Conservation (phyloP, 2,797 vertebrate species). For the Bradypodion ventrale region DNA sequence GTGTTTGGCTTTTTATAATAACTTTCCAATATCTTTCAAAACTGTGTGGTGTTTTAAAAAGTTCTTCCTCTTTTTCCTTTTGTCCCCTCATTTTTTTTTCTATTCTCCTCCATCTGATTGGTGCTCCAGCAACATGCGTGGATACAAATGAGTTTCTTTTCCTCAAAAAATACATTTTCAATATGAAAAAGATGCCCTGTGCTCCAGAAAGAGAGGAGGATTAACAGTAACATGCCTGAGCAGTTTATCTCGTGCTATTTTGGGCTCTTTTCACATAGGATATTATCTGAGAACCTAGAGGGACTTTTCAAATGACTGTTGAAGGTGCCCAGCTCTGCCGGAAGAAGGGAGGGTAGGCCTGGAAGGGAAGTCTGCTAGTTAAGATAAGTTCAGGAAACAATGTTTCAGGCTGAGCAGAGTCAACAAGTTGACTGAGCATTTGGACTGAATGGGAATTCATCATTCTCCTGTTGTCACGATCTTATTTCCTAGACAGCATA, state of each 20-base stretch:
- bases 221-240: constrained; percentile 40
- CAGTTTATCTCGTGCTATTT: constrained; percentile 68
- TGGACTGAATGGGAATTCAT: constrained; percentile 41
- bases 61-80: no score
- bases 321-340: constrained; percentile 56
- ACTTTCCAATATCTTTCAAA: no score
- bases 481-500: constrained; percentile 5
- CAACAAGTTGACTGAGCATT: constrained; percentile 57
- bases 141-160: constrained; percentile 51
- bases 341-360: constrained; percentile 24
- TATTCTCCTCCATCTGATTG: no score
- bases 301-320: constrained; percentile 57
- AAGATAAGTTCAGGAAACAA: constrained; percentile 72
- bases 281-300: constrained; percentile 63
- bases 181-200: constrained; percentile 46
- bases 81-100: no score
- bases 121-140: no score
- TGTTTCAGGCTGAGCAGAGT: constrained; percentile 51
- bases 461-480: constrained; percentile 55
- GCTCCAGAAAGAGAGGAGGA: constrained; percentile 27
- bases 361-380: constrained; percentile 60
- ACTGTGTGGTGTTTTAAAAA: no score
- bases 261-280: constrained; percentile 45
- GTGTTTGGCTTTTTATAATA: no score
- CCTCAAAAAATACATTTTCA: constrained; percentile 60